These are phyloP conservation scores for Paramuricea clavata DNA, from an alignment of 92 coral and sea anemone species.

Conservation along the genomic window DNA sequence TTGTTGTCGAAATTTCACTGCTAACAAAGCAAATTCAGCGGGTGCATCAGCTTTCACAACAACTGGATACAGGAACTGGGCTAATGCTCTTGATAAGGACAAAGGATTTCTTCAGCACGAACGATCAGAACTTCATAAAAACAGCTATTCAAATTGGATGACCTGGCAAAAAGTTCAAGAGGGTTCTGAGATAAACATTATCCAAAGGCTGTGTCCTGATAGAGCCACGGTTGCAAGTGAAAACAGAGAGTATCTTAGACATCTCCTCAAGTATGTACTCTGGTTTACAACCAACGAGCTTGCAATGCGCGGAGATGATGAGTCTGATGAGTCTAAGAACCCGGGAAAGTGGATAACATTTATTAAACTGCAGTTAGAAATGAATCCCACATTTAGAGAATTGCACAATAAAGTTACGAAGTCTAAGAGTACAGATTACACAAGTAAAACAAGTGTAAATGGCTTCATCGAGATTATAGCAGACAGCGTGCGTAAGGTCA, in stretches of 20 bases:
- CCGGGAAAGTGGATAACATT: slow-evolving; percentile 33
- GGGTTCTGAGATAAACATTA: slow-evolving; percentile 33
- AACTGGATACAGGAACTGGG: slow-evolving; percentile 44
- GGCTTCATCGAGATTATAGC: slow-evolving; percentile 23
- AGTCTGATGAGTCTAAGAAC: slow-evolving; percentile 24
- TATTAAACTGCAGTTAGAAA: slow-evolving; percentile 20
- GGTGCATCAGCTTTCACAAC: slow-evolving; percentile 34
- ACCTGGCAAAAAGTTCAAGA: slow-evolving; percentile 43
- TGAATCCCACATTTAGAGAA: slow-evolving; percentile 13
- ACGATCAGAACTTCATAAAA: slow-evolving; percentile 26
- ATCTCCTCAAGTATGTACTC: slow-evolving; percentile 32
- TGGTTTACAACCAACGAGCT: slow-evolving; percentile 41
- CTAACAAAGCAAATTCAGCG: slow-evolving; percentile 25
- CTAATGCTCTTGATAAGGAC: slow-evolving; percentile 11
- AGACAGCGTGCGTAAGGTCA: slow-evolving; percentile 24
- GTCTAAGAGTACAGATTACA: slow-evolving; percentile 42
- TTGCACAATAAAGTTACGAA: slow-evolving; percentile 23
- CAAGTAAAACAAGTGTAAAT: slow-evolving; percentile 40
- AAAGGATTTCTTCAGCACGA: slow-evolving; percentile 36
- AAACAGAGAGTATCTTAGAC: slow-evolving; percentile 29
- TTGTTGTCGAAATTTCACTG: slow-evolving; percentile 6
- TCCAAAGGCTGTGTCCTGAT: slow-evolving; percentile 31
- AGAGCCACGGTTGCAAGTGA: slow-evolving; percentile 25
- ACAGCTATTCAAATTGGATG: slow-evolving; percentile 39
- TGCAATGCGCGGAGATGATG: slow-evolving; percentile 20